phyloP scores from a whole-genome alignment of 2,888 invertebrate species.

The Scaptomyza parva region DNA sequence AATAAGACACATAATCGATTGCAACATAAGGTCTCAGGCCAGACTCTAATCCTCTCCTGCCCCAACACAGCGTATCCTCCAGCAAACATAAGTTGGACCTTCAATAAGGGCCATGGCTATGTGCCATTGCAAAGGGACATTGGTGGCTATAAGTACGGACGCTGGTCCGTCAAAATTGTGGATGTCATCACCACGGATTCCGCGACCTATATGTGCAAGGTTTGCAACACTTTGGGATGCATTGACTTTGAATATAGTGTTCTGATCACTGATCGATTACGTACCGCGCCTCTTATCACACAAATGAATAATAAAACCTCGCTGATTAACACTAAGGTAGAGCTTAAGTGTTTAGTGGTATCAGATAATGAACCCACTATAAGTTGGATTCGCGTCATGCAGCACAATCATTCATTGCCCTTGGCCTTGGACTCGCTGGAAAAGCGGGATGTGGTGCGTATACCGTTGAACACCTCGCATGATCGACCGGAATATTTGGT shows the following conservation, averaged over 20 bases:
- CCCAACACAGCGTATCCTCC: constrained; percentile 89
- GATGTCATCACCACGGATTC: constrained; percentile 93
- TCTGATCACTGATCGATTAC: constrained; percentile 91
- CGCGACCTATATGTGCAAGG: constrained; percentile 94
- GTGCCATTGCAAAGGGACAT: constrained; percentile 88
- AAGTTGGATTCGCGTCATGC: constrained; percentile 89
- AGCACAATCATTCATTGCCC: constrained; percentile 51
- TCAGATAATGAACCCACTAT: constrained; percentile 94
- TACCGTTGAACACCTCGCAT: constrained; percentile 47
- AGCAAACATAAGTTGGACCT: constrained; percentile 94
- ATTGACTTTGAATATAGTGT: constrained; percentile 90
- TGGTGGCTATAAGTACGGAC: constrained; percentile 88
- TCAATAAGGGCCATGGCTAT: constrained; percentile 86
- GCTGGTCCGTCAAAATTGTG: constrained; percentile 91
- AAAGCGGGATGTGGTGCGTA: constrained; percentile 30
- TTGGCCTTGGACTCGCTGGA: background rate
- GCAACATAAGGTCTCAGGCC: constrained; percentile 88
- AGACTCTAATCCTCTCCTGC: constrained; percentile 88
- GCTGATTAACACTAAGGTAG: constrained; percentile 89
- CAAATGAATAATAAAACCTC: constrained; percentile 93
- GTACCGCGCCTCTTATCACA: constrained; percentile 93
- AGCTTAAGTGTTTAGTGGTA: constrained; percentile 91
- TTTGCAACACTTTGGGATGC: constrained; percentile 93
- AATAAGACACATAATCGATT: constrained; percentile 6
- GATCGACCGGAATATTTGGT: constrained; percentile 87